Base-by-base conservation (phyloP, 2,113 vertebrate species). In the Chaetodon trifascialis region DNA sequence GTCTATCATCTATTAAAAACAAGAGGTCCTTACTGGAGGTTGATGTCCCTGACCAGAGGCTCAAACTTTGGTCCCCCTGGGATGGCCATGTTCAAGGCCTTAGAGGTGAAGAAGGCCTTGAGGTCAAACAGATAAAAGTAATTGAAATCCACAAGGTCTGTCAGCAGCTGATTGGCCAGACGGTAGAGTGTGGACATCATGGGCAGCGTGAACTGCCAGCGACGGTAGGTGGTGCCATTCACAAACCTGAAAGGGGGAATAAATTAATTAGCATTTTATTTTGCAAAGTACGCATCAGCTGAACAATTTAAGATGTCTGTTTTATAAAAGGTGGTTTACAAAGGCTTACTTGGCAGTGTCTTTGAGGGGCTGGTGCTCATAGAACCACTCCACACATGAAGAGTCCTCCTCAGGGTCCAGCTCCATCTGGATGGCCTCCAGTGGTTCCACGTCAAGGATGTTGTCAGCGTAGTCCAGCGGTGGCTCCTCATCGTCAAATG, bases 181-280 rank as follows among this genome's bases (percentile, higher is more conserved):
- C 98, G 97, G 86, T 99, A 99, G n/a, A 99, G 94, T 0, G 98
- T 99, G 60, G 98, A 99, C 98, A 99, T 99, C 98, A 99, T 99
- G 0, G 98, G 98, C 7, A 99, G 93, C 0, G 97, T 98, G 91
- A 99, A 99, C 92, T 99, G 98, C 98, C 98, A 99, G 19, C 97
- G 97, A 67, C 99, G 96, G 88, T 99, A 99, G 0, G 98, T 99
- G 47, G 97, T 98, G 38, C 98, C 98, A 0, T 99, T 99, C 17
- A 99, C 98, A 30, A 96, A 99, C 81, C 98, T 93, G 60, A 62
- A 56, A 58, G 11, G 44, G 7, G 0, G 11, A 0, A 83, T 1
- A 74, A 56, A 52, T 3, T 0, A 8, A 34, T 68, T 2, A 38
- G n/a, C 19, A 4, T 69, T 49, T 23, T 1, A 54, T 30, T 51